Base-by-base conservation (phyloP, 2,113 vertebrate species). In the Macquaria australasica region DNA sequence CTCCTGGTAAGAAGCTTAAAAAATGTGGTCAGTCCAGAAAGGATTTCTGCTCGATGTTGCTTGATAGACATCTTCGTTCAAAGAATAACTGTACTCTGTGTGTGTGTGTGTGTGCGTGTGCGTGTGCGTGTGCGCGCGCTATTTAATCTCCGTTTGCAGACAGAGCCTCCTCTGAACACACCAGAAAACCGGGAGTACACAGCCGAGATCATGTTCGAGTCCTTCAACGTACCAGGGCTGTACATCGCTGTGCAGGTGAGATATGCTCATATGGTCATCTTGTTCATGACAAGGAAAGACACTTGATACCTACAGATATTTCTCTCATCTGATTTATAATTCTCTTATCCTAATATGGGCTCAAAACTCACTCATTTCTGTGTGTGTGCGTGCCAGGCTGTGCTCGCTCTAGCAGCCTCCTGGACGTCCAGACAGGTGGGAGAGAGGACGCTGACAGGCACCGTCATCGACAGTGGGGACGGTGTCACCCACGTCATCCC, bases 201-300 rank as follows among this genome's bases (percentile, higher is more conserved):
- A 64, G 98, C 98, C 55, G 98, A 99, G 96, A 99, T 99, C 94
- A 99, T 99, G 98, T 99, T 99, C 0, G 98, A 99, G 94, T 99
- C 98, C 75, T 99, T 99, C 95, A 99, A 99, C 8, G 97, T 99
- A 64, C 98, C 98, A 10, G 98, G 98, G 55, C 96, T 99, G 79
- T 99, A 99, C 94, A 99, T 99, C 73, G 98, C 98, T 82, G 98
- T 99, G 89, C 98, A 99, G 98, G 98, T 99, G 93, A 93, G 59
- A 15, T 0, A 3, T 41, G 5, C 43, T 34, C 34, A 34, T 34
- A 34, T 25, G 14, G 4, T 63, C 11, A 45, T 56, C 39, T n/a
- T 12, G 39, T 59, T 16, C 28, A 21, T 23, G 16, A 50, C 8
- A 12, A 41, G 18, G 14, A 73, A 62, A 28, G 14, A 4, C 37